phyloP scores from a whole-genome alignment of 2,113 vertebrate species.

The Onychostruthus taczanowskii region DNA sequence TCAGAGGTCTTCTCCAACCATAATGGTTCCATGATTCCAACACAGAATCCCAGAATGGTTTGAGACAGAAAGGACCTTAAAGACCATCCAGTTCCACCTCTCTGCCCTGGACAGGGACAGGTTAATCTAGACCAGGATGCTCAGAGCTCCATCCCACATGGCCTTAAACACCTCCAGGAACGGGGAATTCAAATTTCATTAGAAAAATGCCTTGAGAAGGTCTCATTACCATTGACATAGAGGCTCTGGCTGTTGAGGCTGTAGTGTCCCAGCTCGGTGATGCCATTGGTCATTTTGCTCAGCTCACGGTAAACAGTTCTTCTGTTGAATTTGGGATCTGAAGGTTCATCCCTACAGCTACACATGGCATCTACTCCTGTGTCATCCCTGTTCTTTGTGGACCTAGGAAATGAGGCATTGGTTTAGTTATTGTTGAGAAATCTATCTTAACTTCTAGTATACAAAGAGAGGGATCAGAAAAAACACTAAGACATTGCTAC shows the following conservation, averaged over 20 bases:
- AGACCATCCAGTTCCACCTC: not conserved
- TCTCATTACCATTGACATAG: not conserved
- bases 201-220: not conserved
- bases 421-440: not conserved
- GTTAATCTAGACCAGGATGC: not conserved
- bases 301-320: constrained; percentile 55
- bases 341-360: not conserved
- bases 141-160: not conserved
- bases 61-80: not conserved
- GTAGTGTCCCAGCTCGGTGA: constrained; percentile 63
- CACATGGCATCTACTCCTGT: constrained; percentile 54
- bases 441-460: not conserved
- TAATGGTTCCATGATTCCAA: not conserved
- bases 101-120: not conserved
- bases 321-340: constrained; percentile 5
- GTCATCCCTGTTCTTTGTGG: not conserved
- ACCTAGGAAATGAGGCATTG: not conserved
- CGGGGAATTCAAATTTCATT: too few species aligned
- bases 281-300: constrained; percentile 11
- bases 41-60: not conserved
- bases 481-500: not conserved
- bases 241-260: constrained; percentile 43
- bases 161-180: not conserved
- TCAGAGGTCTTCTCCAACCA: not conserved
- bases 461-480: not conserved